Evolutionary conservation across 2,797 vertebrate species (phyloP), one percentile per base, ranked within the genome.

Genomic region (Hoplostethus atlanticus): DNA sequence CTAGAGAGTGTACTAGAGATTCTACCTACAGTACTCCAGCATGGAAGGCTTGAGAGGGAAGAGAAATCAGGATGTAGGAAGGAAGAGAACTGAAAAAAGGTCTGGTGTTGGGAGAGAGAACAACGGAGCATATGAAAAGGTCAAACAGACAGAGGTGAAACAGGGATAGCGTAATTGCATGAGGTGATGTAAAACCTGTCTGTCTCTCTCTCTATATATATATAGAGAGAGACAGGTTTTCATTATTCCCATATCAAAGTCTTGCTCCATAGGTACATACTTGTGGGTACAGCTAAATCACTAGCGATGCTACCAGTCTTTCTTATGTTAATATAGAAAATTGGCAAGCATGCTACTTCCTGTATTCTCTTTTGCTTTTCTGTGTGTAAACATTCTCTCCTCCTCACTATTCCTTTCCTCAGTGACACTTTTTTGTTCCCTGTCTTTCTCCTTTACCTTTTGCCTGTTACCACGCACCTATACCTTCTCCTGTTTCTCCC

Each of bases 121-220:
- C 34, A 42, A 30, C 47, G 34, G 50, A 64, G 50, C 57, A 38
- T 21, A 67, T 42, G 63, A 44, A 84, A 89, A 91, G 83, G 84
- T 91, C 83, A 83, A 28, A 63, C 4, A 28, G 53, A 70, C 58
- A 8, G 67, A 86, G 67, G 77, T 78, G 61, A 79, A 51, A 64
- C 56, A 48, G 50, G 68, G 63, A 71, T 69, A 8, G 31, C 70
- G 61, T 70, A 74, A 70, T 17, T 30, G 56, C 55, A 48, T 6
- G 54, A 83, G 76, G 72, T 70, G 40, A 84, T 75, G 69, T 60
- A 53, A 77, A 69, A 75, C 46, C 64, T 73, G 36, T 64, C 21
- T 21, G 21, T 21, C 21, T 71, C 34, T 57, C 52, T 16, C 30
- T 36, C 2, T 12, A 34, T 34, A 21, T 12, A 34, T 34, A 21